phyloP scores from a whole-genome alignment of 2,113 vertebrate species.

The Aleadryas rufinucha region DNA sequence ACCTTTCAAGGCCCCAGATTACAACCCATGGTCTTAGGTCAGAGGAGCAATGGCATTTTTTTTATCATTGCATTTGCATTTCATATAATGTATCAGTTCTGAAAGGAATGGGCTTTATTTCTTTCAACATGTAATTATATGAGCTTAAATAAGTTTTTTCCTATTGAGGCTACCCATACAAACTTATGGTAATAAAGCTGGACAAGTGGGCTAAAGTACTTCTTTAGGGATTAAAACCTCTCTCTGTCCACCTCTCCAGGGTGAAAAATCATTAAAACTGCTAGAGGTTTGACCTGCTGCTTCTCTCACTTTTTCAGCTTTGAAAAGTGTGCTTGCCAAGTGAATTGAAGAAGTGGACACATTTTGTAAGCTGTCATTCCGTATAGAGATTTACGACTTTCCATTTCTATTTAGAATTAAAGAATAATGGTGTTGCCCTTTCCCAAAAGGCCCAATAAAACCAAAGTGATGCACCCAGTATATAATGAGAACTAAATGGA shows the following conservation, averaged over 20 bases:
- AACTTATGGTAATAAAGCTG: not conserved
- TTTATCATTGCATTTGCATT: not conserved
- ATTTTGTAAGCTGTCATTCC: constrained; percentile 53
- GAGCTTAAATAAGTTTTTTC: not conserved
- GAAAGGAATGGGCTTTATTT: not conserved
- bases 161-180: not conserved
- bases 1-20: not conserved
- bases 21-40: not conserved
- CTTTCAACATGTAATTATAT: not conserved
- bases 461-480: constrained; percentile 21
- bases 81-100: not conserved
- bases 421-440: constrained; percentile 40
- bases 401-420: constrained; percentile 57
- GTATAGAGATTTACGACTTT: constrained; percentile 53
- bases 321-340: constrained; percentile 20
- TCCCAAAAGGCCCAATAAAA: constrained; percentile 53
- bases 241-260: not conserved
- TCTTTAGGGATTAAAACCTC: not conserved
- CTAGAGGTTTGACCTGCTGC: constrained; percentile 1
- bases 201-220: not conserved
- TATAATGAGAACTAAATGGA: constrained; percentile 58
- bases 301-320: constrained; percentile 30
- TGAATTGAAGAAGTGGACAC: constrained; percentile 29
- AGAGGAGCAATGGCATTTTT: not conserved
- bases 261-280: constrained; percentile 20